Evolutionary conservation across 2,113 vertebrate genomes (phyloP), one percentile per base, ranked within the genome.

Genomic region (Dicentrarchus labrax): DNA sequence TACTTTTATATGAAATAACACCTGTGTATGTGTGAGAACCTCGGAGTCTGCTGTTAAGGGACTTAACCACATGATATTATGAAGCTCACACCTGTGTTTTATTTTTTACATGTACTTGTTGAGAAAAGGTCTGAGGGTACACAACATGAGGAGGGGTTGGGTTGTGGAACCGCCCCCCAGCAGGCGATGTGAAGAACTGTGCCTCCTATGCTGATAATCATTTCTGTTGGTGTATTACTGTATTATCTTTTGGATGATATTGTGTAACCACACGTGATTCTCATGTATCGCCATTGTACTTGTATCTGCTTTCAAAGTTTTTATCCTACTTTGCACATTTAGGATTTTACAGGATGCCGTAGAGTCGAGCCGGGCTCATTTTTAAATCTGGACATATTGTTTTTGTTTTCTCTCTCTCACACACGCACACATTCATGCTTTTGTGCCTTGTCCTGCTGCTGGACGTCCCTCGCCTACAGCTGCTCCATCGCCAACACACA

Each of bases 391-490:
- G 51, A 76, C 72, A 39, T 65, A 47, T 30, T 64, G 30, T 76
- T 70, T 74, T 36, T 81, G 39, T 78, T 77, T 24, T 45, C 19
- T 51, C 48, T 30, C 53, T 30, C 61, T 51, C 54, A 57, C 39
- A 48, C 53, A 65, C 17, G 72, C 85, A 78, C 50, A 65, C 39
- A n/a, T 30, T 83, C 76, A 82, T 59, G 92, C 92, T 93, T 94
- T 86, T 5, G 94, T 95, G 94, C 94, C 94, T 95, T 95, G 90
- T 94, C 90, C 84, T 88, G 88, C 90, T 83, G 81, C 70, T 81
- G 88, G 90, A 93, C 62, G 24, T 83, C 65, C 72, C 72, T 60
- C 5, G 69, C 77, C 79, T 88, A 79, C 88, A 92, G 92, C 87
- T 92, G 82, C 86, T 86, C 79, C 85, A 86, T 77, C n/a, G 10